Evolutionary conservation across 2,888 invertebrate species (phyloP), one percentile per base, ranked within the genome.

Genomic region (Cataglyphis cursor): DNA sequence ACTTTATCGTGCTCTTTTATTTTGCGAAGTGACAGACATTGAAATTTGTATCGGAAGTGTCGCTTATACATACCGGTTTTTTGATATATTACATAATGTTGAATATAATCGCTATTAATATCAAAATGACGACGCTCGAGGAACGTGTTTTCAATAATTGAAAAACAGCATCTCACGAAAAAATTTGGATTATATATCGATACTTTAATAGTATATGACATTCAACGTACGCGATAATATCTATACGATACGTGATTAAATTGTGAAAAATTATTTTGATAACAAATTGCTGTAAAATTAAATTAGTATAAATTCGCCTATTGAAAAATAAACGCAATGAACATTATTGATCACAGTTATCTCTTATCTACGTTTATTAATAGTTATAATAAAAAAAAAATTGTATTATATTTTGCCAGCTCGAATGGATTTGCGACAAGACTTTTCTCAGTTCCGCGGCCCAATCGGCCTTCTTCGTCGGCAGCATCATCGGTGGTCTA

Each of bases 391-490:
- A 21, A 57, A 24, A 21, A 78, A 35, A 66, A 24, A 35, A 28
- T 2, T 2, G 4, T 54, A 12, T 21, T n/a, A 8, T 21, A 10
- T 57, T 62, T 44, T 95, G 44, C 38, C 95, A 98, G 97, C 95
- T 97, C 94, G 97, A 97, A 93, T 98, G 98, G 98, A 98, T 98
- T 70, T 98, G 98, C 93, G 97, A 98, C 12, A 96, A 97, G 83
- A 97, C 97, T 82, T 97, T 97, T 85, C 95, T 97, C 59, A 97
- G 97, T 0, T 97, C 98, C 0, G 96, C 97, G 10, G 97, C 98
- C 0, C 98, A 98, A 93, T 97, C 98, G 0, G 97, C 98, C 85
- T 98, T 98, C 95, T 98, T 98, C 95, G 96, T 98, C 87, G 98
- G 98, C 8, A 98, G 98, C 78, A 98, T 98, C 82, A 96, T 98